phyloP scores from a whole-genome alignment of 2,797 vertebrate genomes.

The Cynodonichthys magdalenae region DNA sequence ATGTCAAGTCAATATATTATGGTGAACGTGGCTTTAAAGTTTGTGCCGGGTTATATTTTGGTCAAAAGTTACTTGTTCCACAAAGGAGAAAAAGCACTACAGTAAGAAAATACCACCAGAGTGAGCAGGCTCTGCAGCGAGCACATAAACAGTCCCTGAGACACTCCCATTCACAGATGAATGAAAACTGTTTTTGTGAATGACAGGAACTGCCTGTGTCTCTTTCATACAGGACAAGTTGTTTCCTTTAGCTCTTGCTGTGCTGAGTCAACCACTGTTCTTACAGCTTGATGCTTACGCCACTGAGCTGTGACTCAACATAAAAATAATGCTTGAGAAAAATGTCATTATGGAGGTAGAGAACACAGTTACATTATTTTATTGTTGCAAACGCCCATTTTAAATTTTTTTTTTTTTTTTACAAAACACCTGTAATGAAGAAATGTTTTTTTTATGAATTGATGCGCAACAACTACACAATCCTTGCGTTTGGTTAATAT shows the following conservation, averaged over 20 bases:
- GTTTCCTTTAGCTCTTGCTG: constrained; percentile 32
- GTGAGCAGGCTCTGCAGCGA: constrained; percentile 21
- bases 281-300: constrained; percentile 3
- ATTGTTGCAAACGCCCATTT: neutral
- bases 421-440: no score
- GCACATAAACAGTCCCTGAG: constrained; percentile 36
- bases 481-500: no score
- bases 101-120: neutral
- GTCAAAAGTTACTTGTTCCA: neutral
- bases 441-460: no score
- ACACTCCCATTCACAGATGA: constrained; percentile 56
- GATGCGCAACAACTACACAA: no score
- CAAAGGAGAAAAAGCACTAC: neutral
- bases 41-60: neutral
- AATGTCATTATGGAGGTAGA: no score
- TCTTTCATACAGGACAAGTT: constrained; percentile 14
- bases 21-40: neutral
- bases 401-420: no score
- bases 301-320: neutral
- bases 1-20: neutral
- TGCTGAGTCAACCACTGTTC: constrained; percentile 8
- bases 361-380: neutral
- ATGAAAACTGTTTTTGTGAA: constrained; percentile 67
- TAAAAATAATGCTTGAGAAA: neutral
- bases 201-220: constrained; percentile 52